These are phyloP conservation scores for Triplophysa dalaica DNA, from an alignment of 2,113 vertebrate species.

Conservation along the genomic window DNA sequence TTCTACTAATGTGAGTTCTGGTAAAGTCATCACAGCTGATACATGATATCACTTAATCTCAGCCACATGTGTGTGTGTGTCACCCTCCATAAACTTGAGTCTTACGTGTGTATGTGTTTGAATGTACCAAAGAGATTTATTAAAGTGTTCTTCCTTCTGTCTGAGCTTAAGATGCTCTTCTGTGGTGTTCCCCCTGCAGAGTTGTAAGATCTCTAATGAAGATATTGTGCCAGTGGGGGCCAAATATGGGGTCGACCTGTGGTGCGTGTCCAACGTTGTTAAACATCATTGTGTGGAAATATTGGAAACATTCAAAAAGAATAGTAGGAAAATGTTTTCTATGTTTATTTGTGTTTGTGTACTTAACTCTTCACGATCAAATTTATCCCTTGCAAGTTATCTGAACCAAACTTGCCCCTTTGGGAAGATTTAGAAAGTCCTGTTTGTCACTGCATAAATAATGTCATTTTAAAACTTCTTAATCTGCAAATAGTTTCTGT, in stretches of 20 bases:
- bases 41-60: conserved; percentile 45
- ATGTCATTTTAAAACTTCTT: no score
- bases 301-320: no score
- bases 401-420: no score
- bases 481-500: no score
- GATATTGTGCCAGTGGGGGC: conserved; percentile 3
- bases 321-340: neutral
- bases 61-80: conserved; percentile 28
- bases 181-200: neutral
- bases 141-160: conserved; percentile 39
- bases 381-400: no score
- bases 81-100: conserved; percentile 33
- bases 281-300: no score
- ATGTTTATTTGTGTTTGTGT: conserved; percentile 16
- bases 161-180: conserved; percentile 27
- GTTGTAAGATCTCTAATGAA: conserved; percentile 33
- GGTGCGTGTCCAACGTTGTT: neutral
- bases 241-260: conserved; percentile 5
- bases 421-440: no score
- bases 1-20: conserved; percentile 47
- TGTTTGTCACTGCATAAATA: no score
- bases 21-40: conserved; percentile 48
- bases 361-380: no score
- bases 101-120: conserved; percentile 17
- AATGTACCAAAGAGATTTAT: conserved; percentile 19